A percentile compares a stretch with the other conserved stretches of the same genome.
phyloP scores from a whole-genome alignment of 2,113 vertebrate species.

The Triplophysa dalaica region DNA sequence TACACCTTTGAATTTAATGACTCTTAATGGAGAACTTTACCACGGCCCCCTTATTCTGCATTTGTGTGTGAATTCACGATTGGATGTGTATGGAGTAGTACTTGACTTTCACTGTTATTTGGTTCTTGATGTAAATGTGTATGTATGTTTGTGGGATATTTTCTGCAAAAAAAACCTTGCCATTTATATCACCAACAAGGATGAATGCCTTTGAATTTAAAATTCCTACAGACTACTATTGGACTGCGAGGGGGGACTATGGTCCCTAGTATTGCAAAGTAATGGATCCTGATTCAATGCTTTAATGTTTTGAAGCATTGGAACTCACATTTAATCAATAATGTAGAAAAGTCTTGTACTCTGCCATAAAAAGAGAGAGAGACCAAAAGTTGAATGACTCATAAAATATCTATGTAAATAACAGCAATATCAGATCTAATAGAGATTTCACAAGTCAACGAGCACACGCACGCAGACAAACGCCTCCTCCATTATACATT shows the following conservation, averaged over 20 bases:
- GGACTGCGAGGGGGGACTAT: too few relatives aligned
- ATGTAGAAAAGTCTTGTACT: slow-evolving; percentile 48
- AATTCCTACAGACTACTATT: neutral
- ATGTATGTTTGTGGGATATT: too few relatives aligned
- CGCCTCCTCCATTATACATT: slow-evolving; percentile 53
- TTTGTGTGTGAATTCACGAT: neutral
- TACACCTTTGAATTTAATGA: neutral
- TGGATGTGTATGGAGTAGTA: too few relatives aligned
- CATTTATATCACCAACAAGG: neutral
- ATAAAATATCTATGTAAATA: slow-evolving; percentile 75
- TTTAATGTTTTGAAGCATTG: slow-evolving; percentile 52
- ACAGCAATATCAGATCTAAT: slow-evolving; percentile 77
- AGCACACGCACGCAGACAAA: slow-evolving; percentile 44
- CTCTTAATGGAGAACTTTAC: neutral
- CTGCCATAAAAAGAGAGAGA: slow-evolving; percentile 55
- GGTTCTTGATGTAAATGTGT: too few relatives aligned
- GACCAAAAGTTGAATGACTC: slow-evolving; percentile 63
- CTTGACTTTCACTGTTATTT: too few relatives aligned
- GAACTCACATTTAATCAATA: slow-evolving; percentile 58
- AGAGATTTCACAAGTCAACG: slow-evolving; percentile 74
- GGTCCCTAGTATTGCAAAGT: slow-evolving; percentile 19
- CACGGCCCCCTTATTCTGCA: neutral
- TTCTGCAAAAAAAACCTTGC: neutral
- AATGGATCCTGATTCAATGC: neutral
- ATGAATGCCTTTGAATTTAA: neutral